Evolutionary conservation across 1,140 invertebrate genomes (phyloP).

Genomic region (Drosophila virilis): DNA sequence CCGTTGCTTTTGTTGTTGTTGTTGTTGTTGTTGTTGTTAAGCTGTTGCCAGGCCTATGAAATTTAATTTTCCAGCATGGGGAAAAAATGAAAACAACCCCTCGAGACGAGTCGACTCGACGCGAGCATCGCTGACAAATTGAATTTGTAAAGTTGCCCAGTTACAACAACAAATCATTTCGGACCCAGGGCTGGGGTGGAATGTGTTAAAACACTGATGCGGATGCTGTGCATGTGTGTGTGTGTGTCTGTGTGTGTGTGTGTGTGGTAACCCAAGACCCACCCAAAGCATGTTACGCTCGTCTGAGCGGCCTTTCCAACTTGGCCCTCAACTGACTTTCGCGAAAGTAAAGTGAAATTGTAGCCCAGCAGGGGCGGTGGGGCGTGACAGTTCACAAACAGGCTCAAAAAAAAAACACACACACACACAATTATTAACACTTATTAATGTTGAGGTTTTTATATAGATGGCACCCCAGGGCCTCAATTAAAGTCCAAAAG

Average conservation of each 20-base stretch:
- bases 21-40: slow-evolving; percentile 24
- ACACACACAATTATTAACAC: slow-evolving; percentile 76
- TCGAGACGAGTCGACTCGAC: slow-evolving; percentile 12
- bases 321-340: slow-evolving; percentile 34
- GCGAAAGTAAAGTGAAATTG: slow-evolving; percentile 77
- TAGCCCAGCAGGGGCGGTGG: slow-evolving; percentile 47
- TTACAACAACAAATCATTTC: slow-evolving; percentile 74
- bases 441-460: slow-evolving; percentile 81
- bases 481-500: slow-evolving; percentile 71
- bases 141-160: slow-evolving; percentile 74
- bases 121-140: slow-evolving; percentile 74
- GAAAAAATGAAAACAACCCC: slow-evolving; percentile 30
- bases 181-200: not conserved
- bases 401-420: slow-evolving; percentile 40
- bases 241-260: slow-evolving; percentile 26
- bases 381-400: slow-evolving; percentile 56
- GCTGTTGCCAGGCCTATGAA: slow-evolving; percentile 67
- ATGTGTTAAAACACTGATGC: slow-evolving; percentile 40
- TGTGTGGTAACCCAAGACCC: slow-evolving; percentile 66
- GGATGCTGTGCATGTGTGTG: slow-evolving; percentile 16
- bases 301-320: slow-evolving; percentile 69
- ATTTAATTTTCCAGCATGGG: slow-evolving; percentile 48
- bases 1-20: slow-evolving; percentile 12
- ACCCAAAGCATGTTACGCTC: slow-evolving; percentile 65
- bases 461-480: slow-evolving; percentile 73